Base-by-base conservation (phyloP, 2,888 invertebrate genomes). In the Hoplodrina blanda region DNA sequence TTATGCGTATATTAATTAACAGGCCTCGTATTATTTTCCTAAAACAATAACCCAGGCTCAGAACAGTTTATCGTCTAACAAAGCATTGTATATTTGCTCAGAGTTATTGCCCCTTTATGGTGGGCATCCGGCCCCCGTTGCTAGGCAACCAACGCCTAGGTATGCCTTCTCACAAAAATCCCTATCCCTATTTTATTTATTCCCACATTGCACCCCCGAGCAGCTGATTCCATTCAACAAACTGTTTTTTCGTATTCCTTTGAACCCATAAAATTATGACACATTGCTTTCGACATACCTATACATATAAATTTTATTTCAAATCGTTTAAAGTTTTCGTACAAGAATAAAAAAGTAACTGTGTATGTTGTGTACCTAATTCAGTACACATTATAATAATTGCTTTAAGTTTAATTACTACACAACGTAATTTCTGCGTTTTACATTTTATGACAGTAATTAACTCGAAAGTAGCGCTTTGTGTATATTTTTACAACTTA, bases 191-290 rank as follows among this genome's bases (percentile, higher is more conserved):
- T 82, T 88, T 86, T 88, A 87, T 91, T 86, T 88, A 88, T 89
- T 88, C 88, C 83, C 88, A 87, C 84, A 87, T 57, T 73, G 79
- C 81, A 90, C 90, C 91, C 84, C 82, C 73, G 84, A 91, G 90
- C 93, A 94, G 93, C 93, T 94, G 94, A 93, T 94, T 92, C 87
- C 90, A 90, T 91, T 91, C 88, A 91, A 84, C 73, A 78, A 69
- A 71, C 44, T 54, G 11, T 33, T 57, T 66, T 57, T 81, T 55
- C 50, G 17, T 73, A 78, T 76, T 73, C 55, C 68, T 73, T 64
- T 62, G 52, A 60, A 54, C 19, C 10, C 20, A 2, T 56, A 30
- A 20, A 63, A 25, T 25, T 44, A 61, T 54, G 76, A 64, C n/a
- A 68, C 46, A 52, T 41, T 33, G 55, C 55, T 62, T 41, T 46